Base-by-base conservation (phyloP, 1,140 invertebrate genomes). In the Triops cancriformis region DNA sequence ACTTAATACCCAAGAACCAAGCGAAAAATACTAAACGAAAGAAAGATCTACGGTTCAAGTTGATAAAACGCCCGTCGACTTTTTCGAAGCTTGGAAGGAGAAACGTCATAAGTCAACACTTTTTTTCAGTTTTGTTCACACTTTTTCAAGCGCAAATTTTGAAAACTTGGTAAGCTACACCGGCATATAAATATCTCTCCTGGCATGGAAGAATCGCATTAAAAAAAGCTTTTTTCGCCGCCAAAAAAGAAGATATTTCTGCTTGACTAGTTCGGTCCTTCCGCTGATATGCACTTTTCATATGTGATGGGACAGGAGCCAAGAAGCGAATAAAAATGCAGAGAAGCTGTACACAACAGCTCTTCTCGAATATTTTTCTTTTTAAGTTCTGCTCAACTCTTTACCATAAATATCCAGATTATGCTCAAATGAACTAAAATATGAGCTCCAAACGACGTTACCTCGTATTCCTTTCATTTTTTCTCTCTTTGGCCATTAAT, bases 241-340 rank as follows among this genome's bases (percentile, higher is more conserved):
- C 31, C 31, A 37, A 37, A 37, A 64, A 64, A 64, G n/a, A 64
- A 64, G 51, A 64, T 64, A 64, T 64, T 64, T 9, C 51, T 64
- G 51, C 51, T 64, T 64, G 51, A 64, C 51, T 64, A 64, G 51
- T 64, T 64, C 51, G 51, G 51, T 64, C 51, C 51, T 64, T 64
- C 51, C 51, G 51, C 51, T 64, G 51, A 64, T 64, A 23, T 64
- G 51, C 51, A 64, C 51, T 64, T 64, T 23, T 64, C 31, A 64
- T 64, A 64, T 64, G 23, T 64, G 51, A 64, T 64, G 51, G 23
- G 51, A 64, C 51, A 64, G 51, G 23, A 64, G 51, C 51, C 51
- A 64, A 64, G 51, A 23, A 37, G 51, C 23, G 51, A 64, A 64
- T 64, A 64, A 64, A 23, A 64, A 64, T 18, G n/a, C n/a, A n/a